Conservation (phyloP, 2,797 vertebrate species). For the Sarcoramphus papa region DNA sequence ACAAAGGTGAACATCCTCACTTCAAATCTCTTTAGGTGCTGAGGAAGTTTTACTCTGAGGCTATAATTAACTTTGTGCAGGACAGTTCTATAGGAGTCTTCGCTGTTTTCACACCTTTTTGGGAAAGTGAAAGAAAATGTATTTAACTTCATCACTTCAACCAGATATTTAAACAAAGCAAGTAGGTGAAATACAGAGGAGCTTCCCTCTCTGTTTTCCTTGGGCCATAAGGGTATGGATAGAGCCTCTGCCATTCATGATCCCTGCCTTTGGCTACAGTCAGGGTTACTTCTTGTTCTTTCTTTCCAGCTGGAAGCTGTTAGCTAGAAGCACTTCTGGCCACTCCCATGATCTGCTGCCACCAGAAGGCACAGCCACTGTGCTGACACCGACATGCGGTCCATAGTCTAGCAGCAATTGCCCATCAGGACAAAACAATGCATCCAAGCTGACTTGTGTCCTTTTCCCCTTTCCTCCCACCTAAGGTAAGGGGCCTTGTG, state of each 20-base stretch:
- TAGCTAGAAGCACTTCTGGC: neutral
- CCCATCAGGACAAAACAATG: neutral
- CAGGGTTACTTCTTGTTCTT: neutral
- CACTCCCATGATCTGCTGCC: neutral
- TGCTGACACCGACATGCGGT: accelerated
- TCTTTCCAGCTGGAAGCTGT: neutral
- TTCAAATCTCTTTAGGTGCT: slow-evolving; percentile 82
- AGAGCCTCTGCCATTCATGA: neutral
- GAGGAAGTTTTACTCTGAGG: slow-evolving; percentile 69
- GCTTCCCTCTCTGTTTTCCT: neutral
- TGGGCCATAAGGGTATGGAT: accelerated
- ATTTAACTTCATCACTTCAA: neutral
- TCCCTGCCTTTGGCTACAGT: neutral
- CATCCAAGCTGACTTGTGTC: neutral
- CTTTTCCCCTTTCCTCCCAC: neutral
- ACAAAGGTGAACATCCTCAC: slow-evolving; percentile 79
- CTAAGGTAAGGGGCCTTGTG: neutral
- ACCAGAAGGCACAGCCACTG: neutral
- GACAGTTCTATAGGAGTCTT: slow-evolving; percentile 41
- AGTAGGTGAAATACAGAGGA: neutral
- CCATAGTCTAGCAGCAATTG: neutral
- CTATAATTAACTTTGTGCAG: slow-evolving; percentile 27
- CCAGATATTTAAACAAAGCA: neutral
- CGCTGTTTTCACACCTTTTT: slow-evolving; percentile 38
- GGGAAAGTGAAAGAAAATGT: accelerated